Evolutionary conservation across 2,888 invertebrate genomes (phyloP), one percentile per base, ranked within the genome.

Genomic region (Drosophila yooni): DNA sequence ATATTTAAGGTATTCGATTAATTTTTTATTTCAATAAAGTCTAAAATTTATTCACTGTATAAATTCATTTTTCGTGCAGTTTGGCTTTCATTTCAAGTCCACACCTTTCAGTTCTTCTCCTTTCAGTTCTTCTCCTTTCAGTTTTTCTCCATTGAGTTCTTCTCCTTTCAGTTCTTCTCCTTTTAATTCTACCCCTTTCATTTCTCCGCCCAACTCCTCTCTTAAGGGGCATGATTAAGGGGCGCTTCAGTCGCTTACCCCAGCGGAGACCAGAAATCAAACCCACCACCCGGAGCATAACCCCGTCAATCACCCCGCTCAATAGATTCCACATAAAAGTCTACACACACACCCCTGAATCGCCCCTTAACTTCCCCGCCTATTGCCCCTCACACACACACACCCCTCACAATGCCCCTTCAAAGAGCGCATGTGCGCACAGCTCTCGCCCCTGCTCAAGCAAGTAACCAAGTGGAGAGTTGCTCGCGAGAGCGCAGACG

Each of bases 331-430:
- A 79, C 78, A 76, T 1, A 8, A 25, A 75, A 65, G 51, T 76
- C 79, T 81, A 74, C 76, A 15, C 8, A 1, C 46, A 4, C 36
- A 57, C 88, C 77, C 83, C 72, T 73, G n/a, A 68, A 62, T 61
- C 58, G 18, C 88, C 76, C 82, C 83, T 79, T 27, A 69, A 60
- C 59, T 63, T 11, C 88, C 76, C 82, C 87, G 75, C 29, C 10
- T 27, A 56, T 52, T 65, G 1, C 76, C 79, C 81, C 80, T 74
- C 29, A 8, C 15, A 59, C 21, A 54, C 46, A 31, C 82, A 25
- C 15, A 25, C 76, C 67, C 70, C 74, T 52, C 2, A 11, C 1
- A 70, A 46, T 70, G 36, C 64, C 62, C 76, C 76, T 60, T 18
- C 40, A 18, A 29, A 54, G 57, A 59, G 71, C 77, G 86, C 88